These are phyloP conservation scores for Hololepta plana DNA, from an alignment of 2,888 invertebrate genomes.

Conservation along the genomic window DNA sequence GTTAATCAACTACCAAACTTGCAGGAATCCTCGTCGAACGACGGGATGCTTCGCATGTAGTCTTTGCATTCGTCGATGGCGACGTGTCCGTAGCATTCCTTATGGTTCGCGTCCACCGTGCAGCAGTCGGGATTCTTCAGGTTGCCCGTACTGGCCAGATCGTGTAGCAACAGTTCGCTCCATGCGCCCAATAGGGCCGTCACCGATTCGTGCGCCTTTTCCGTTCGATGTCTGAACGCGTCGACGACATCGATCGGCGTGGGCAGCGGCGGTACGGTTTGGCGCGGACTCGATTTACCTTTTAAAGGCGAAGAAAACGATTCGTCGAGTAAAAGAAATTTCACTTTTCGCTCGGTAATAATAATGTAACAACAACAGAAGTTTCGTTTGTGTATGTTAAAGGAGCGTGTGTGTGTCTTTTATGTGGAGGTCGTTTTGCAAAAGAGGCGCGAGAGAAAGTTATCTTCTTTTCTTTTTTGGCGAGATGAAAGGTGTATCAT, in stretches of 20 bases:
- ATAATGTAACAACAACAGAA: no score
- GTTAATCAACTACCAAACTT: no score
- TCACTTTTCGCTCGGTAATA: no score
- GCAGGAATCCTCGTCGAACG: conserved; percentile 41
- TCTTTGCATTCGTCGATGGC: conserved; percentile 35
- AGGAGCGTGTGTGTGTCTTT: no score
- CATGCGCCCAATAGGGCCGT: conserved; percentile 64
- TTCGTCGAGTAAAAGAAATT: no score
- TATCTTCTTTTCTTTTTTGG: no score
- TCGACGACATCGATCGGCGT: conserved; percentile 39
- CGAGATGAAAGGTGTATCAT: no score
- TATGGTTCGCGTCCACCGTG: conserved; percentile 24
- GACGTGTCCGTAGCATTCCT: conserved; percentile 34
- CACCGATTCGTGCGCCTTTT: conserved; percentile 49
- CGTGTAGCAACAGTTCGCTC: conserved; percentile 58
- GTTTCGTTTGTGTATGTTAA: no score
- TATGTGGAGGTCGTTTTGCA: neutral
- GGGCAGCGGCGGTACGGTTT: conserved; percentile 40
- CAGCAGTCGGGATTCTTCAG: conserved; percentile 33
- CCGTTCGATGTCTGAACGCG: conserved; percentile 35
- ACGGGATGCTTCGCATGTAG: conserved; percentile 53
- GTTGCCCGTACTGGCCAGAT: conserved; percentile 49
- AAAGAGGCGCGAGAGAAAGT: neutral
- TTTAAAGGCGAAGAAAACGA: conserved; percentile 11
- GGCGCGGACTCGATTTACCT: conserved; percentile 31